Conservation (phyloP, 2,888 invertebrate genomes). For the Urechis unicinctus region DNA sequence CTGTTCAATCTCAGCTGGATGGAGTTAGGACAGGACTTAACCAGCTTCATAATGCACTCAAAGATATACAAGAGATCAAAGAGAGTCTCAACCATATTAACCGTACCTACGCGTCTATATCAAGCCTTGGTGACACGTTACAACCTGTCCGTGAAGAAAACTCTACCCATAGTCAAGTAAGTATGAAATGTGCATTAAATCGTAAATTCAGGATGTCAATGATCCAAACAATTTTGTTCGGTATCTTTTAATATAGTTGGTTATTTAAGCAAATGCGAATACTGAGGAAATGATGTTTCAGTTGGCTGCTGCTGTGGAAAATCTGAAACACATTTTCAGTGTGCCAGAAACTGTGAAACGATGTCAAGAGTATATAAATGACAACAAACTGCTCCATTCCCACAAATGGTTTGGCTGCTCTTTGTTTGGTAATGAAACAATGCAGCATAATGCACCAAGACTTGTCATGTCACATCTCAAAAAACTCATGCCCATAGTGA, state of each 20-base stretch:
- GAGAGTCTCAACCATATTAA: conserved; percentile 73
- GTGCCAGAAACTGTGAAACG: conserved; percentile 93
- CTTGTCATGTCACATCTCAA: background rate
- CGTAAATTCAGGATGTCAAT: background rate
- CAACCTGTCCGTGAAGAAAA: conserved; percentile 86
- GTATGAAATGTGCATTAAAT: background rate
- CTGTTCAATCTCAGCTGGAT: conserved; percentile 95
- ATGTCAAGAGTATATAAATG: conserved; percentile 87
- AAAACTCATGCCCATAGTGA: too few relatives aligned
- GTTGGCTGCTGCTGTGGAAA: conserved; percentile 95
- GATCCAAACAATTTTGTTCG: background rate
- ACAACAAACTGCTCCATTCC: conserved; percentile 88
- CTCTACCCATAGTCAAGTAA: conserved; percentile 78
- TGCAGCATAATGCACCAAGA: background rate
- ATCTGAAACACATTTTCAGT: conserved; percentile 94
- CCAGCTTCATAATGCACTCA: conserved; percentile 77
- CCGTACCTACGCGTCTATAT: conserved; percentile 67
- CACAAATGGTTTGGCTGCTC: conserved; percentile 70
- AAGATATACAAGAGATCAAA: conserved; percentile 68
- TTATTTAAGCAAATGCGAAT: too few relatives aligned
- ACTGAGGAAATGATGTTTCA: too few relatives aligned
- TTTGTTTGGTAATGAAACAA: too few relatives aligned
- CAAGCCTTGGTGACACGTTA: conserved; percentile 72
- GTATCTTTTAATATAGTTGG: too few relatives aligned
- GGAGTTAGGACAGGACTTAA: conserved; percentile 90